Percentiles rank a stretch among this genome's conserved stretches.
Conservation (phyloP, 2,113 vertebrate genomes). For the Tenebrosternarchus preto region DNA sequence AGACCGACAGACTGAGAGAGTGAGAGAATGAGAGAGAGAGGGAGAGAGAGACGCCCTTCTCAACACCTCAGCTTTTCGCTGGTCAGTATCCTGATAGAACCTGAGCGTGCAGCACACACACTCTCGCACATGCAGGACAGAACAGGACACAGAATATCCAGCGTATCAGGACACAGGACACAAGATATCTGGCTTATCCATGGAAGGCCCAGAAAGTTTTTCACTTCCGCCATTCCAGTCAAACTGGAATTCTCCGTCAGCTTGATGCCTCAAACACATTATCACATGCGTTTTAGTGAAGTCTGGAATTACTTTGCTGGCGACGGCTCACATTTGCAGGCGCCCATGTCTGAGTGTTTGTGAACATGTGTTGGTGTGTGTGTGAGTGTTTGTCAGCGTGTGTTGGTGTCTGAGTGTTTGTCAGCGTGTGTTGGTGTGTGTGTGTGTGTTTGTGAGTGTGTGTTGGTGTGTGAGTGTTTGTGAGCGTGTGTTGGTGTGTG, state of each 20-base stretch:
- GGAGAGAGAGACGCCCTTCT: not conserved
- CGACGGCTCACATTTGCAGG: too few relatives aligned
- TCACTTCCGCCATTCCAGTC: not conserved
- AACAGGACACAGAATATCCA: too few relatives aligned
- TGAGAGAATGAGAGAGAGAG: not conserved
- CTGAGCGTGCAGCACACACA: not conserved
- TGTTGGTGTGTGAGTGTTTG: too few relatives aligned
- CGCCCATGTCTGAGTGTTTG: not conserved
- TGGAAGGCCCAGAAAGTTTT: not conserved
- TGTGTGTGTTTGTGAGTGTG: too few relatives aligned
- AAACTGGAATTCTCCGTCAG: not conserved
- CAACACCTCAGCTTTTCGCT: too few relatives aligned
- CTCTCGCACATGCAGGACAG: not conserved
- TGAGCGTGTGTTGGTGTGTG: too few relatives aligned
- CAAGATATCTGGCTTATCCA: too few relatives aligned
- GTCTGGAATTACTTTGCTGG: too few relatives aligned
- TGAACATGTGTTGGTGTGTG: not conserved
- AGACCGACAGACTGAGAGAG: not conserved
- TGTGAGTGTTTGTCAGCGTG: constrained; percentile 2
- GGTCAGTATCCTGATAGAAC: not conserved
- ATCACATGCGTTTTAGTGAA: too few relatives aligned
- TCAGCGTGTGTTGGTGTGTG: too few relatives aligned
- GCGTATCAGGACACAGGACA: too few relatives aligned
- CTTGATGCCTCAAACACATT: too few relatives aligned
- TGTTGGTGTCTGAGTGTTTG: constrained; percentile 35